Percentiles rank a stretch among this genome's conserved stretches.
Conservation (phyloP, 1,140 invertebrate species). For the Hormaphis cornu region DNA sequence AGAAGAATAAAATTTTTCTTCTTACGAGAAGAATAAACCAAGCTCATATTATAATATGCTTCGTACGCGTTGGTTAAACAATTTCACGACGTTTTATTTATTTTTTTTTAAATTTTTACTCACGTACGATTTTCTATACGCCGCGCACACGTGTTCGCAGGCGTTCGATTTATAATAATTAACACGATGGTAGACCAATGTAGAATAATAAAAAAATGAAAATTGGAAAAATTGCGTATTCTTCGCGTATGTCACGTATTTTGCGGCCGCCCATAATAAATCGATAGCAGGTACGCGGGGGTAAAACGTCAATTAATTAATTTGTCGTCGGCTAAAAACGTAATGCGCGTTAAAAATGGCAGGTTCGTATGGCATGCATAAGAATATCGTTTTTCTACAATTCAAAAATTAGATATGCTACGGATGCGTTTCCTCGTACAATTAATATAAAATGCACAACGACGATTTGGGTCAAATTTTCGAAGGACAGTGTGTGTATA, state of each 20-base stretch:
- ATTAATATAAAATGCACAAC: too few relatives aligned
- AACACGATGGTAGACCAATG: not conserved
- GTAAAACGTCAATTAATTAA: slow-evolving; percentile 4
- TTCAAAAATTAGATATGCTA: not conserved
- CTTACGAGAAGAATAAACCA: too few relatives aligned
- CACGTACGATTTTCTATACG: too few relatives aligned
- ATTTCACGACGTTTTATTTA: slow-evolving; percentile 11
- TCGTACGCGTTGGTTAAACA: not conserved
- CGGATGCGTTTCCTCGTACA: not conserved
- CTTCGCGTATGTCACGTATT: not conserved
- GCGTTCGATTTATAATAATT: not conserved
- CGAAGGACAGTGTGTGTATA: too few relatives aligned
- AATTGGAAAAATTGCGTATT: not conserved
- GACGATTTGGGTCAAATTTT: not conserved
- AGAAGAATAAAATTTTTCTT: too few relatives aligned
- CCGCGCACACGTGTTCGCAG: not conserved
- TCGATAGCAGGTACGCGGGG: too few relatives aligned
- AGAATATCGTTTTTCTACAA: too few relatives aligned
- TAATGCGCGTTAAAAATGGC: not conserved
- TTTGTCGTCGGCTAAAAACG: not conserved
- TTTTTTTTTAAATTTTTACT: too few relatives aligned
- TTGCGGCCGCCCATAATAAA: not conserved
- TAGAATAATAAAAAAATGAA: not conserved
- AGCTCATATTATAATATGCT: not conserved
- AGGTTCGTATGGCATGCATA: too few relatives aligned